Conservation (phyloP, 2,888 invertebrate species). For the Drosophila monieri region DNA sequence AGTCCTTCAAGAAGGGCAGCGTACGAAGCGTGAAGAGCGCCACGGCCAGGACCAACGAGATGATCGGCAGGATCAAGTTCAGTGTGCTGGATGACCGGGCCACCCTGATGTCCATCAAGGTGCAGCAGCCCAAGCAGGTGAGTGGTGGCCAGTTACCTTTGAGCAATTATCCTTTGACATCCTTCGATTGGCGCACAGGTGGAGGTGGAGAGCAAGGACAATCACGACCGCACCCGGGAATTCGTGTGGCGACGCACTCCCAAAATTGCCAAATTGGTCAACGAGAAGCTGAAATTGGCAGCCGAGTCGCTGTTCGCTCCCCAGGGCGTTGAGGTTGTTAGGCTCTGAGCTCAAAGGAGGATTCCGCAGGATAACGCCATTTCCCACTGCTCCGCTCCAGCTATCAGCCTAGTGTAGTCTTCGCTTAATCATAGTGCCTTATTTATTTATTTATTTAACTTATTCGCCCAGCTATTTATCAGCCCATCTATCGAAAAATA, state of each 20-base stretch:
- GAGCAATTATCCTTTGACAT: constrained; percentile 53
- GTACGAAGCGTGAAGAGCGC: constrained; percentile 93
- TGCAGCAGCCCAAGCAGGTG: constrained; percentile 94
- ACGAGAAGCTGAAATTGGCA: constrained; percentile 88
- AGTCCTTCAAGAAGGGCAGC: constrained; percentile 89
- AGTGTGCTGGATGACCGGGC: constrained; percentile 92
- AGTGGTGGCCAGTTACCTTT: constrained; percentile 39
- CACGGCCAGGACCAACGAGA: constrained; percentile 94
- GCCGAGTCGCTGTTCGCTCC: constrained; percentile 83
- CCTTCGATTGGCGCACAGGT: constrained; percentile 85
- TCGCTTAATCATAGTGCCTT: constrained; percentile 59
- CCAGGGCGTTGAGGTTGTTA: constrained; percentile 82
- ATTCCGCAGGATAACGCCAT: constrained; percentile 18
- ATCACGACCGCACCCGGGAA: constrained; percentile 93
- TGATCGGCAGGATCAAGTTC: constrained; percentile 91
- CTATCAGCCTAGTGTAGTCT: constrained; percentile 49
- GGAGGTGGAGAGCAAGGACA: constrained; percentile 91
- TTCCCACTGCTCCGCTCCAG: constrained; percentile 23
- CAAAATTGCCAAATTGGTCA: constrained; percentile 92
- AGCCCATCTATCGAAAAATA: constrained; percentile 43
- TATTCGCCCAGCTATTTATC: constrained; percentile 51
- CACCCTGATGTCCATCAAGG: constrained; percentile 92
- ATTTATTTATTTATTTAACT: constrained; percentile 74
- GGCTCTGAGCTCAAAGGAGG: constrained; percentile 68
- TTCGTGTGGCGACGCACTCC: constrained; percentile 93